These are phyloP conservation scores for Drepana arcuata DNA, from an alignment of 1,140 invertebrate genomes.

Conservation along the genomic window DNA sequence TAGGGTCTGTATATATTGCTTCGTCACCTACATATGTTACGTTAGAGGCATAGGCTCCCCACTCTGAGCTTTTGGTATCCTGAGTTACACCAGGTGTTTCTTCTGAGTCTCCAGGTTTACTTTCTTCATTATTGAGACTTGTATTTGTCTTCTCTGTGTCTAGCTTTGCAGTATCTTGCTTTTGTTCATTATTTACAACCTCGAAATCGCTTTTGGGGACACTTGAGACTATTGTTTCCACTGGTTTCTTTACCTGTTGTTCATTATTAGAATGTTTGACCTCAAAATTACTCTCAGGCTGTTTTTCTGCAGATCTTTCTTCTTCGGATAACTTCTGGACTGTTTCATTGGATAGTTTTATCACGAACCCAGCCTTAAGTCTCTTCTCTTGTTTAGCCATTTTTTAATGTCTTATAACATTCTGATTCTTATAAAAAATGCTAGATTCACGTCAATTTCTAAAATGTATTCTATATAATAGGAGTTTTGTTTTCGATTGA, in stretches of 20 bases:
- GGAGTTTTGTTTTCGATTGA: too few species aligned
- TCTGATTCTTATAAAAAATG: too few species aligned
- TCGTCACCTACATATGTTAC: conserved; percentile 77
- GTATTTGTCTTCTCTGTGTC: too few species aligned
- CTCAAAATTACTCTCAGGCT: conserved; percentile 1
- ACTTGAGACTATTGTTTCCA: not conserved
- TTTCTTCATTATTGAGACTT: too few species aligned
- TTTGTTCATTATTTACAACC: conserved; percentile 1
- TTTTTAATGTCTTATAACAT: too few species aligned
- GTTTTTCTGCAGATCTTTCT: conserved; percentile 21
- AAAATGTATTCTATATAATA: too few species aligned
- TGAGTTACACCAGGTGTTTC: not conserved
- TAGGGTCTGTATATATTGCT: conserved; percentile 83
- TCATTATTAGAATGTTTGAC: too few species aligned
- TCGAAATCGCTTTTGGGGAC: conserved; percentile 1
- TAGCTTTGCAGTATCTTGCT: conserved; percentile 1
- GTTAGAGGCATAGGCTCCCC: conserved; percentile 55
- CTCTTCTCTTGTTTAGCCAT: conserved; percentile 36
- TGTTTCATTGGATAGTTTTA: conserved; percentile 58
- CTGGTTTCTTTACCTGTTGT: conserved; percentile 7
- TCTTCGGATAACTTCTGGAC: conserved; percentile 56
- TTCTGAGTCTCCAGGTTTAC: too few species aligned
- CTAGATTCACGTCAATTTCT: too few species aligned
- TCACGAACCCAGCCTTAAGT: conserved; percentile 57
- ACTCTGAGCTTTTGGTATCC: conserved; percentile 12